Evolutionary conservation across 2,888 invertebrate species (phyloP).

Genomic region (Zeuzera pyrina): DNA sequence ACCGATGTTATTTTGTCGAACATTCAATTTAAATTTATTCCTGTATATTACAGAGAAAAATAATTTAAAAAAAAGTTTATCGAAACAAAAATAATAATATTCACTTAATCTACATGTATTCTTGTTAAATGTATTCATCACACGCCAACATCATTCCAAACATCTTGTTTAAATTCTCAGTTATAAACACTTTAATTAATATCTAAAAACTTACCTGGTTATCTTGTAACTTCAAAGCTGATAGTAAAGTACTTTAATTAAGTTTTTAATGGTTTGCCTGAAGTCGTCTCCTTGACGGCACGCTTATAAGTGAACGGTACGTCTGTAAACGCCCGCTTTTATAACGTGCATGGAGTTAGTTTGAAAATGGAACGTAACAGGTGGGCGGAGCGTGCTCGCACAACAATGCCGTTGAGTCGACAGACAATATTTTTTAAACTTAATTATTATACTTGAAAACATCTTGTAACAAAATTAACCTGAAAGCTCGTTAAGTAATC

Average conservation of each 20-base stretch:
- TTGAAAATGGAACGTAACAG: conserved; percentile 21
- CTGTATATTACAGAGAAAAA: no score
- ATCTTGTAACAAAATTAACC: no score
- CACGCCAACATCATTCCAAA: no score
- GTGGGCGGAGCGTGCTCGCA: conserved; percentile 23
- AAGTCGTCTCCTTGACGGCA: conserved; percentile 4
- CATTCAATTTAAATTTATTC: no score
- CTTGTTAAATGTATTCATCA: no score
- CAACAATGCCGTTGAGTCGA: conserved; percentile 5
- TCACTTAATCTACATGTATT: no score
- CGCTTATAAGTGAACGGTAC: conserved; percentile 3
- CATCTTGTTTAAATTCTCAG: conserved; percentile 3
- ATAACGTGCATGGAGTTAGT: conserved; percentile 9
- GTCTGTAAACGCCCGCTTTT: conserved; percentile 6
- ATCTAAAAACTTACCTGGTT: conserved; percentile 8
- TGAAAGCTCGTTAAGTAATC: no score
- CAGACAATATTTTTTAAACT: no score
- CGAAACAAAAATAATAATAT: no score
- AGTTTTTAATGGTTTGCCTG: conserved; percentile 4
- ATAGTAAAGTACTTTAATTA: conserved; percentile 3
- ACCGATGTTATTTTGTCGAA: no score
- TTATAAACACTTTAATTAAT: conserved; percentile 1
- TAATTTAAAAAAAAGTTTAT: no score
- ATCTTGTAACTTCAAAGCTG: conserved; percentile 6
- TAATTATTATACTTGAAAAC: no score